Evolutionary conservation across 1,140 invertebrate species (phyloP).

Genomic region (Phymastichus coffea): DNA sequence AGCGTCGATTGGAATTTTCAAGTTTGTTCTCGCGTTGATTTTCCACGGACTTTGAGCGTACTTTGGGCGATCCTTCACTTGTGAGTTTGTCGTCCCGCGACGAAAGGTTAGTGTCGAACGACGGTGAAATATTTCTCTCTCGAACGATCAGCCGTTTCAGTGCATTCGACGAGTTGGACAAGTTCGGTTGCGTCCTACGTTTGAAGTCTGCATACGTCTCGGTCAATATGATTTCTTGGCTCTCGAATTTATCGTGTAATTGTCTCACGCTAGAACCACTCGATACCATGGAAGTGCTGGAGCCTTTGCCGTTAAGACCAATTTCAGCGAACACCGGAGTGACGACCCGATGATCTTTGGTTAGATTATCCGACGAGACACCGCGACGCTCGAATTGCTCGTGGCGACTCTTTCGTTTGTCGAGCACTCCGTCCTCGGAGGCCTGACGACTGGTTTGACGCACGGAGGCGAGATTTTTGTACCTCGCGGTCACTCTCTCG

Average conservation of each 20-base stretch:
- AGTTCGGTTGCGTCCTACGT: slow-evolving; percentile 33
- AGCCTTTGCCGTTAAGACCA: background rate
- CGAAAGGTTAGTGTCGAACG: background rate
- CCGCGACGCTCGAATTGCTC: slow-evolving; percentile 41
- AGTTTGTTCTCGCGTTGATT: slow-evolving; percentile 18
- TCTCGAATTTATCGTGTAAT: slow-evolving; percentile 47
- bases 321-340: slow-evolving; percentile 19
- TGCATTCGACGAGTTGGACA: slow-evolving; percentile 16
- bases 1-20: slow-evolving; percentile 23
- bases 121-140: slow-evolving; percentile 6
- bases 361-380: slow-evolving; percentile 48
- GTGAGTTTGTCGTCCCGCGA: background rate
- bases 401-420: slow-evolving; percentile 37
- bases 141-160: slow-evolving; percentile 3
- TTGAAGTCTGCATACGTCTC: slow-evolving; percentile 52
- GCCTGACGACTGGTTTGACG: slow-evolving; percentile 40
- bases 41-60: slow-evolving; percentile 8
- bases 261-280: slow-evolving; percentile 34
- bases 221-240: slow-evolving; percentile 43
- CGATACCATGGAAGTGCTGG: background rate
- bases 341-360: background rate
- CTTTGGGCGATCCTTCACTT: background rate
- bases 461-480: slow-evolving; percentile 13
- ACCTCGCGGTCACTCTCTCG: slow-evolving; percentile 20
- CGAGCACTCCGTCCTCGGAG: slow-evolving; percentile 42